These are phyloP conservation scores for Colletes latitarsis DNA, from an alignment of 1,140 invertebrate genomes.

Conservation along the genomic window DNA sequence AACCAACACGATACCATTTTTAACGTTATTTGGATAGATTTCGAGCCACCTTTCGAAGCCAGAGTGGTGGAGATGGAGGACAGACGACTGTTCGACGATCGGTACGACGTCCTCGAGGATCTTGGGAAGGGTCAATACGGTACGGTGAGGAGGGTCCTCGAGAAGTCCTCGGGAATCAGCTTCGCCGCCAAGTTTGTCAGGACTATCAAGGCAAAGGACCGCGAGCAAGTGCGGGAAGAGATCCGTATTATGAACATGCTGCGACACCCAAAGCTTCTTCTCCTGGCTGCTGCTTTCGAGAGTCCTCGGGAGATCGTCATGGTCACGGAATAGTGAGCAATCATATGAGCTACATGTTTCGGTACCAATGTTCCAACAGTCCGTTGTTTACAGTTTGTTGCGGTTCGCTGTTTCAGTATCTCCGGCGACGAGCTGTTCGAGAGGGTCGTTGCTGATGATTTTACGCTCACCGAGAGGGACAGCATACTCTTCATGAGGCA, in stretches of 20 bases:
- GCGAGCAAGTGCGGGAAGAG: slow-evolving; percentile 93
- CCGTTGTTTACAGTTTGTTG: background rate
- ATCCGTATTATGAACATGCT: slow-evolving; percentile 95
- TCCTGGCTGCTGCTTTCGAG: slow-evolving; percentile 93
- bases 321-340: slow-evolving; percentile 96
- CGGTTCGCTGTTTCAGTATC: slow-evolving; percentile 83
- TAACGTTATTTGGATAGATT: slow-evolving; percentile 11
- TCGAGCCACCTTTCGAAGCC: slow-evolving; percentile 67
- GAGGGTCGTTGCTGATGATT: slow-evolving; percentile 94
- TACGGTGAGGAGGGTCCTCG: slow-evolving; percentile 87
- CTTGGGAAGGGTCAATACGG: slow-evolving; percentile 92
- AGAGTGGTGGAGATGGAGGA: slow-evolving; percentile 79
- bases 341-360: background rate
- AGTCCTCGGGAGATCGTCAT: slow-evolving; percentile 93
- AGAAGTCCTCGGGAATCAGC: slow-evolving; percentile 86
- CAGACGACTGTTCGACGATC: slow-evolving; percentile 82
- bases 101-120: slow-evolving; percentile 86
- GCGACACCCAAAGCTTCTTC: slow-evolving; percentile 94
- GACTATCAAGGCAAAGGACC: slow-evolving; percentile 90
- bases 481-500: slow-evolving; percentile 95
- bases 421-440: slow-evolving; percentile 96
- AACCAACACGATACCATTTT: background rate
- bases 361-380: background rate
- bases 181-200: slow-evolving; percentile 96
- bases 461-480: slow-evolving; percentile 94